Conservation (phyloP, 2,797 vertebrate species). For the Acomys russatus region DNA sequence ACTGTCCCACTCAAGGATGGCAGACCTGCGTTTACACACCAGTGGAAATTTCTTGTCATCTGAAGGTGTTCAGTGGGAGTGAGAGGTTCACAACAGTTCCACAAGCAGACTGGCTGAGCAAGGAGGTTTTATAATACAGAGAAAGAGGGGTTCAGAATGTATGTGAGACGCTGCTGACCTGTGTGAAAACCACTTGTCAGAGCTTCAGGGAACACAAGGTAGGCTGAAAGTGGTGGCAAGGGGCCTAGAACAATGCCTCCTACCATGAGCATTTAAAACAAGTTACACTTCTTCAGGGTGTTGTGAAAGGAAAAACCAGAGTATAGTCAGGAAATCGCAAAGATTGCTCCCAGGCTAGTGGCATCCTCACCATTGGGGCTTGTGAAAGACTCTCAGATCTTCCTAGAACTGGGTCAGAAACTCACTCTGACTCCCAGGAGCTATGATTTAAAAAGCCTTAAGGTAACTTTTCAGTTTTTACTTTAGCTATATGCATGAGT, state of each 20-base stretch:
- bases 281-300: background rate
- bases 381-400: background rate
- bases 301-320: background rate
- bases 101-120: background rate
- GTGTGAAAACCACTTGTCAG: background rate
- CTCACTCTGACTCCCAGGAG: background rate
- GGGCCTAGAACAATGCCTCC: background rate
- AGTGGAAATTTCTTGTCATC: background rate
- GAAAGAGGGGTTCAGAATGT: background rate
- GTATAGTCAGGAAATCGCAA: background rate
- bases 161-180: background rate
- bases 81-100: background rate
- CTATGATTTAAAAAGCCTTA: background rate
- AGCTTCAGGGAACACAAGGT: background rate
- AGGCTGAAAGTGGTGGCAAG: background rate
- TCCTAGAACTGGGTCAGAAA: background rate
- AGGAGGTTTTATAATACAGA: background rate
- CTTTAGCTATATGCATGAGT: background rate
- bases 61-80: background rate
- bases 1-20: background rate
- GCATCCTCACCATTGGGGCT: background rate
- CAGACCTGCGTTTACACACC: background rate
- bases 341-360: background rate
- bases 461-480: background rate
- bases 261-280: background rate